phyloP scores from a whole-genome alignment of 2,113 vertebrate species.

The Australoheros scitulus region DNA sequence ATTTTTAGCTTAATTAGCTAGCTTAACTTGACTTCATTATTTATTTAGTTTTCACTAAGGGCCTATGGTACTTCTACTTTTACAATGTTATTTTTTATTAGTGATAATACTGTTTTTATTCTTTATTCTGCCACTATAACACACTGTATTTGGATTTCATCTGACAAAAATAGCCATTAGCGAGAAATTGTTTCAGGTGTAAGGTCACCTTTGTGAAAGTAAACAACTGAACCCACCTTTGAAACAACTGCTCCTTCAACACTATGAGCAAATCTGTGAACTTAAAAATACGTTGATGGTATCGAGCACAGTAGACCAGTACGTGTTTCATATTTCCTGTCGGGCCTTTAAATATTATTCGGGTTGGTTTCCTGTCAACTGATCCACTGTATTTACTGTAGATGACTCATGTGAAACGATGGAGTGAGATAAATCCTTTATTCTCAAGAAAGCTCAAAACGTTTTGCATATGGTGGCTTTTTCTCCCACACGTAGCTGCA shows the following conservation, averaged over 20 bases:
- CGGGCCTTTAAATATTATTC: conserved; percentile 8
- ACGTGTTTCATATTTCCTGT: background rate
- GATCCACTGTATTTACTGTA: background rate
- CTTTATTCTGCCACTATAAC: background rate
- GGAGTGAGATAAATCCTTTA: background rate
- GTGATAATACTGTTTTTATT: background rate
- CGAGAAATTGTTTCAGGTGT: background rate
- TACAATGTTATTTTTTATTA: background rate
- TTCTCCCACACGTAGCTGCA: conserved; percentile 36
- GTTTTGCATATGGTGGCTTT: conserved; percentile 47
- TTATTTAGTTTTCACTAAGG: background rate
- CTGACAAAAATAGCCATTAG: background rate
- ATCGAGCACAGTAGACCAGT: background rate
- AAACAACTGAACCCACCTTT: too few species aligned
- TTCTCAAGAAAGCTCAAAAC: conserved; percentile 21
- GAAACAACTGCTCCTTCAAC: background rate
- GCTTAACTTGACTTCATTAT: background rate
- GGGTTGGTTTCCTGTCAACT: conserved; percentile 5
- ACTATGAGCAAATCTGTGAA: background rate
- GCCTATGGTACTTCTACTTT: background rate
- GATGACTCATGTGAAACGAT: conserved; percentile 2
- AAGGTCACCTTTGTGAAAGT: too few species aligned
- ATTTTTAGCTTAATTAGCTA: background rate
- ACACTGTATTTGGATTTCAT: background rate
- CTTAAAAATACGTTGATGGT: background rate